phyloP scores from a whole-genome alignment of 2,888 invertebrate genomes.

The Andrena fulva region DNA sequence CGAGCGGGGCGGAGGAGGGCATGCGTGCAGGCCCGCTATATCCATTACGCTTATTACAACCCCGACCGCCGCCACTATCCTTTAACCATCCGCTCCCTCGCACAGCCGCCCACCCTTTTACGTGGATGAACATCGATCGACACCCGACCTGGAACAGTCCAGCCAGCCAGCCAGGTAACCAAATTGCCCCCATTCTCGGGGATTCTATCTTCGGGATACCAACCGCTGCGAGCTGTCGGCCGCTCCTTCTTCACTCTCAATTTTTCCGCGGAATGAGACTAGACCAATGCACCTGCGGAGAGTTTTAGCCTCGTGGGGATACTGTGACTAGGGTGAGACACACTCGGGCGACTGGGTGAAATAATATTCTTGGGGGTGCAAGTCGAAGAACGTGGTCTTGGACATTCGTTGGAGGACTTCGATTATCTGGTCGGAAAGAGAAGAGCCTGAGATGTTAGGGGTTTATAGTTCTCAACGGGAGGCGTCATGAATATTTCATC shows the following conservation, averaged over 20 bases:
- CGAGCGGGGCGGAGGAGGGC: conserved; percentile 69
- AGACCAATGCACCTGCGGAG: background rate
- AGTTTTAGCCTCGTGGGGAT: too few species aligned
- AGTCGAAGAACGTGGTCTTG: too few species aligned
- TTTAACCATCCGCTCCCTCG: conserved; percentile 74
- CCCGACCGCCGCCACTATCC: conserved; percentile 77
- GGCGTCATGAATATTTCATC: too few species aligned
- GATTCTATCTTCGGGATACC: conserved; percentile 33
- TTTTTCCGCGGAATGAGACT: conserved; percentile 33
- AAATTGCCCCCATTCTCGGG: conserved; percentile 69
- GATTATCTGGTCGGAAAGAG: too few species aligned
- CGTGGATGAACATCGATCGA: conserved; percentile 83
- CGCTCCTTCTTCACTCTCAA: conserved; percentile 29
- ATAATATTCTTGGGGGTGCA: too few species aligned
- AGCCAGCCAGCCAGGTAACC: conserved; percentile 73
- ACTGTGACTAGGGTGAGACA: too few species aligned
- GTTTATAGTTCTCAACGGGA: too few species aligned
- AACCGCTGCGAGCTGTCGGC: conserved; percentile 21
- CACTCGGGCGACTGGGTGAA: too few species aligned
- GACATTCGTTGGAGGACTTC: too few species aligned
- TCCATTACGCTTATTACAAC: conserved; percentile 86
- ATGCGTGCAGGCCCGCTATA: conserved; percentile 84
- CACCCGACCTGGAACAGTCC: conserved; percentile 76
- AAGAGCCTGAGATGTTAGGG: too few species aligned
- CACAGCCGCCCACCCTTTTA: conserved; percentile 80